Evolutionary conservation across 2,888 invertebrate genomes (phyloP).

Genomic region (Drosophila putrida): DNA sequence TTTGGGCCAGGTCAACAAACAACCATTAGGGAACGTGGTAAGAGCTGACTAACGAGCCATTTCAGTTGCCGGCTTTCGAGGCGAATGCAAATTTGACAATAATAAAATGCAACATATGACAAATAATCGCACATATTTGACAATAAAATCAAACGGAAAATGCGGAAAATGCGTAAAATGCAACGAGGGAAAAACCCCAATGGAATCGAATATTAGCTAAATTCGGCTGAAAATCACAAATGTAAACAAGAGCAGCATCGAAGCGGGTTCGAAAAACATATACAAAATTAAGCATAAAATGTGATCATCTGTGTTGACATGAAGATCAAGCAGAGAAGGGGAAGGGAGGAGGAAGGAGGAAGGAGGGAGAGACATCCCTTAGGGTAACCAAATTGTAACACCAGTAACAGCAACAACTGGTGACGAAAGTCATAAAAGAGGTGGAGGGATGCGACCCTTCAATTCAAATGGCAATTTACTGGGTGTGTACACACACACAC

Average conservation of each 20-base stretch:
- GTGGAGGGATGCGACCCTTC: constrained; percentile 58
- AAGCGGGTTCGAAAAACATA: constrained; percentile 14
- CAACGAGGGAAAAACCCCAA: constrained; percentile 33
- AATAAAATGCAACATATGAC: constrained; percentile 80
- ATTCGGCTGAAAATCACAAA: constrained; percentile 64
- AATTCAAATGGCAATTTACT: constrained; percentile 80
- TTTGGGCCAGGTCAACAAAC: constrained; percentile 27
- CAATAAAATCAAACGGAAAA: constrained; percentile 68
- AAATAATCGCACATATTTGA: constrained; percentile 78
- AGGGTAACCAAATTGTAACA: constrained; percentile 78
- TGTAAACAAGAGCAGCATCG: constrained; percentile 59
- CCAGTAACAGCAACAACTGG: constrained; percentile 54
- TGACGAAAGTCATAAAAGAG: constrained; percentile 51
- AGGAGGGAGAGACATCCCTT: constrained; percentile 41
- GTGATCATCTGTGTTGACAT: constrained; percentile 86
- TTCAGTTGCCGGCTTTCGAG: constrained; percentile 7
- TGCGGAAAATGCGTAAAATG: constrained; percentile 42
- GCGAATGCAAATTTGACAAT: constrained; percentile 76
- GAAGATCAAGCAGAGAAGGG: constrained; percentile 79
- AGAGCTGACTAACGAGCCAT: constrained; percentile 65
- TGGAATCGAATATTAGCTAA: constrained; percentile 57
- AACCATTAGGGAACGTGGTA: constrained; percentile 54
- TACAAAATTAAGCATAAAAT: constrained; percentile 79
- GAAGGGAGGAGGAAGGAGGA: neutral
- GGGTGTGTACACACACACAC: constrained; percentile 69